Base-by-base conservation (phyloP, 2,113 vertebrate species). In the Antigone vipio region DNA sequence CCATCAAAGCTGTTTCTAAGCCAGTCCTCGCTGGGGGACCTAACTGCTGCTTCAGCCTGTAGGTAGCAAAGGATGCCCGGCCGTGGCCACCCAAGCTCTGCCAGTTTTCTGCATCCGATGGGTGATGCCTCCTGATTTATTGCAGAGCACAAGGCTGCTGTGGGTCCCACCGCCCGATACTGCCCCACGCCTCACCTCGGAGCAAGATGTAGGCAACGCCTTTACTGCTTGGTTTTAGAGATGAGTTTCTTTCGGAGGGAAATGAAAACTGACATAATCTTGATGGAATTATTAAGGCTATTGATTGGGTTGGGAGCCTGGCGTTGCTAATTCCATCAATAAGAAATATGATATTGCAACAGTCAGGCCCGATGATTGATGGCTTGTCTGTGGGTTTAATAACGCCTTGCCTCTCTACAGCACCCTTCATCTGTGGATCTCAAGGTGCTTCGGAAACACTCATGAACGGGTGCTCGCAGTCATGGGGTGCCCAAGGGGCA, bases 241-340 rank as follows among this genome's bases (percentile, higher is more conserved):
- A 69, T 29, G 7, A 44, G 45, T 30, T 80, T 55, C 40, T 71
- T 55, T 21, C 15, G 0, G 7, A 26, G 53, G 63, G 80, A 60
- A 72, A 77, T 50, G 59, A 77, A 76, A 81, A 52, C 80, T 77
- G 89, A 27, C 15, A 7, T 30, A 63, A 72, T 80, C 85, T 80
- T 81, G 93, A 81, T 92, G 63, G 42, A 81, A 89, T 77, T 80
- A 71, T 89, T 72, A 89, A 81, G 69, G 58, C 40, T 85, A 92
- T 92, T 50, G 93, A 95, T 85, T 8, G 34, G 47, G 63, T 74
- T 34, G 80, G 78, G 69, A 80, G 80, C 66, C 73, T 7, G 0
- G 78, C 15, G 3, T 69, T 18, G 63, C 58, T 92, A 77, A 89
- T 89, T 75, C 89, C 80, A 21, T 85, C 93, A 66, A 50, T 72